Base-by-base conservation (phyloP, 2,888 invertebrate species). In the Epinotia demarniana region DNA sequence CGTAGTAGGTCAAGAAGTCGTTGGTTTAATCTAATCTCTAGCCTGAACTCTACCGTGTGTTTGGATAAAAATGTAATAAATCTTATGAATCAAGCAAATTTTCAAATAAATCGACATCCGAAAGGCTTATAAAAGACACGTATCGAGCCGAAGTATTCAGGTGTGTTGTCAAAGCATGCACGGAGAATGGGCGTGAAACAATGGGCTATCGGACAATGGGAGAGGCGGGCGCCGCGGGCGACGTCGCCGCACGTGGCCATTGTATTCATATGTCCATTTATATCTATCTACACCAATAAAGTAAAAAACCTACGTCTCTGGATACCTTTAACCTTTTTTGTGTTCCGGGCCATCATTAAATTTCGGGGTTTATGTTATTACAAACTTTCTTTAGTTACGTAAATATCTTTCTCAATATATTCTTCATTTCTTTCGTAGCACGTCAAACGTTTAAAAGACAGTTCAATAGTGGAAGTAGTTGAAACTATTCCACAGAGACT, bases 181-280 rank as follows among this genome's bases (percentile, higher is more conserved):
- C 81, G 83, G 82, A 89, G 88, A 87, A 90, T 91, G 90, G 90
- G 90, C 88, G 86, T 90, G 88, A 91, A 90, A 92, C 92, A 93
- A 92, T 92, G 89, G 89, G 74, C 80, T 80, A 78, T 82, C 82
- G 87, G 90, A 93, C 92, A 92, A 92, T 92, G 87, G 90, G 74
- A 79, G 84, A 80, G 82, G 81, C 83, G 85, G 84, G 83, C 86
- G 84, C 80, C 82, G 80, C 71, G 71, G 76, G 78, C 71, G 78
- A 68, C 83, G 70, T 70, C 70, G 81, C 81, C 86, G 90, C 93
- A 92, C 93, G 92, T 93, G 93, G 82, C 83, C 86, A 91, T 92
- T 92, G 91, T 92, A 87, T 89, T 87, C 90, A 85, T 87, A 89
- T 84, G 81, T 80, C 84, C 82, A 87, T 86, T 84, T 81, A 85